Conservation (phyloP, 2,797 vertebrate species). For the Spatula versicolor region DNA sequence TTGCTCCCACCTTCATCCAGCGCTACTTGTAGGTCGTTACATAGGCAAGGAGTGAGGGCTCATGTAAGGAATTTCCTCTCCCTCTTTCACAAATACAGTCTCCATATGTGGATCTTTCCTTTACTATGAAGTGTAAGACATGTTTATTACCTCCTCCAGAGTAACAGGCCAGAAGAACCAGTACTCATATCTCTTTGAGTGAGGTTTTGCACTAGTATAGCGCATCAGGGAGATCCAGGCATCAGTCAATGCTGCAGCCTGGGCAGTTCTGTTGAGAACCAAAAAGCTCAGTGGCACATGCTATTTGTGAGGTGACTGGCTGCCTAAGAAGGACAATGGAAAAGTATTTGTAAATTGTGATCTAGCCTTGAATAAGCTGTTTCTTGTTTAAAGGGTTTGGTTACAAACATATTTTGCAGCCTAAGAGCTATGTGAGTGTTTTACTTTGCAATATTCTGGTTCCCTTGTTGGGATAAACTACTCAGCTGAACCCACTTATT, state of each 20-base stretch:
- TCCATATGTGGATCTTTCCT: not conserved
- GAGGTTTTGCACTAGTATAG: not conserved
- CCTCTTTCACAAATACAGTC: not conserved
- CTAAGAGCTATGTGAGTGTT: conserved; percentile 57
- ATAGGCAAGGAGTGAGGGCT: not conserved
- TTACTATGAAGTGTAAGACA: not conserved
- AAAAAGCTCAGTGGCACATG: not conserved
- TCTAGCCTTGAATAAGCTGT: conserved; percentile 54
- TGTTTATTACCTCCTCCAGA: not conserved
- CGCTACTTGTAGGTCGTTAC: not conserved
- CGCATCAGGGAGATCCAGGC: not conserved
- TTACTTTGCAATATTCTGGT: conserved; percentile 62
- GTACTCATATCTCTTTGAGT: not conserved
- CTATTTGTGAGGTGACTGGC: not conserved
- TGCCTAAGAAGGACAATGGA: not conserved
- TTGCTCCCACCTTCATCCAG: not conserved
- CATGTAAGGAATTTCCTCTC: not conserved
- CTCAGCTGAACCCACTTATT: conserved; percentile 63
- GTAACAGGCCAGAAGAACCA: not conserved
- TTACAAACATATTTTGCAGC: conserved; percentile 58
- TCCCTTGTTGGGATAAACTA: conserved; percentile 64
- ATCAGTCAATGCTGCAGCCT: not conserved
- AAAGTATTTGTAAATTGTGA: conserved; percentile 20
- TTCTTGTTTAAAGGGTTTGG: conserved; percentile 60
- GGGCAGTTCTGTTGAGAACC: not conserved